phyloP scores from a whole-genome alignment of 2,113 vertebrate genomes.

The Plecotus auritus region DNA sequence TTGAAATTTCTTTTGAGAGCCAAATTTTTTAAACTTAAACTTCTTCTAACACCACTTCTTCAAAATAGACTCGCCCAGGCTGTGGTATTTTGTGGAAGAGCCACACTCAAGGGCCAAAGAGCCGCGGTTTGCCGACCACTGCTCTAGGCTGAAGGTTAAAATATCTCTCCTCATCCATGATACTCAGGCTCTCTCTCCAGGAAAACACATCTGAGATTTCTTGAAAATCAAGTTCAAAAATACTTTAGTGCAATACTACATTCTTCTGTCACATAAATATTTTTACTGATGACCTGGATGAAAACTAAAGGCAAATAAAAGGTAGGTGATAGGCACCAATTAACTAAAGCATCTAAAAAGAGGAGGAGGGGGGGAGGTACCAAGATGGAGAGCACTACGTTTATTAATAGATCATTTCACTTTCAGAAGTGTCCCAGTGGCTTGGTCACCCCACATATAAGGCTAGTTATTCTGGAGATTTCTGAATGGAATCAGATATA shows the following conservation, averaged over 20 bases:
- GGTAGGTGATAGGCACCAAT: not conserved
- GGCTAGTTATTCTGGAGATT: not conserved
- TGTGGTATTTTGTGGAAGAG: no score
- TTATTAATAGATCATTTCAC: not conserved
- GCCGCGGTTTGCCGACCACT: no score
- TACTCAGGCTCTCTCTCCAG: not conserved
- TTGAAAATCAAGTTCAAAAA: not conserved
- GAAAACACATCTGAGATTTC: not conserved
- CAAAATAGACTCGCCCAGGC: no score
- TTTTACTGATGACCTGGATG: not conserved
- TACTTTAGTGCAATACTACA: not conserved
- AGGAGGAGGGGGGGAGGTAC: not conserved
- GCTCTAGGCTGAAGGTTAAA: not conserved
- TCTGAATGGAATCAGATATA: not conserved
- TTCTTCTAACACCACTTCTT: no score
- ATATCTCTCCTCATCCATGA: not conserved
- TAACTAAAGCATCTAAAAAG: not conserved
- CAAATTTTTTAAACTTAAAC: no score
- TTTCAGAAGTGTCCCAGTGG: not conserved
- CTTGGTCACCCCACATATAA: not conserved
- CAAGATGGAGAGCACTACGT: not conserved
- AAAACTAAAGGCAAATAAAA: not conserved
- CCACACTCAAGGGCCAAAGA: no score
- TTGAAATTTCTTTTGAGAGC: no score
- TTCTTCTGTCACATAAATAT: not conserved